Percentiles rank a stretch among this genome's conserved stretches.
Evolutionary conservation across 2,113 vertebrate species (phyloP).

Genomic region (Epinephelus moara): DNA sequence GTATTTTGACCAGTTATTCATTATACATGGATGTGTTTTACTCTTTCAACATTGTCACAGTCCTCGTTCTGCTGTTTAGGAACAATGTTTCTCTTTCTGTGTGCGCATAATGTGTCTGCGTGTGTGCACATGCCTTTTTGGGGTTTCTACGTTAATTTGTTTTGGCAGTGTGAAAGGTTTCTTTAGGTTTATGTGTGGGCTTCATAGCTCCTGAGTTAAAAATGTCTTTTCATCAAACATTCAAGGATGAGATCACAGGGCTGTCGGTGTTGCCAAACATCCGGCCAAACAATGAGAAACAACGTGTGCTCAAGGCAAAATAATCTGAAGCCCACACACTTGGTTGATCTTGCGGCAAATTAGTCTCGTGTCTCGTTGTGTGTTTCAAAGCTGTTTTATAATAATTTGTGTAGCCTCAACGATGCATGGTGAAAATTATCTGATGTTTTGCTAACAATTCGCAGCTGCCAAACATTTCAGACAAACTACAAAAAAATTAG

Average conservation of each 20-base stretch:
- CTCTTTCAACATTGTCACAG: constrained; percentile 24
- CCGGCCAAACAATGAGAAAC: constrained; percentile 1
- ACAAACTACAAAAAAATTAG: neutral
- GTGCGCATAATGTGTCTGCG: neutral
- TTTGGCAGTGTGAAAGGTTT: constrained; percentile 56
- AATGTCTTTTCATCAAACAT: constrained; percentile 33
- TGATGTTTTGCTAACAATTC: constrained; percentile 4
- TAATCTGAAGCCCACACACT: constrained; percentile 1
- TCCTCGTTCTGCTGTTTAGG: constrained; percentile 5
- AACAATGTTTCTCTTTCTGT: neutral
- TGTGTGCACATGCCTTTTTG: neutral
- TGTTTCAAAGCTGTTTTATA: neutral
- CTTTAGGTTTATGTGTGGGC: constrained; percentile 31
- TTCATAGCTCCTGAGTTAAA: constrained; percentile 26
- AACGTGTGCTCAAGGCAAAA: constrained; percentile 15
- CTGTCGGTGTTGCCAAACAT: neutral
- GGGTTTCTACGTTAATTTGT: constrained; percentile 31
- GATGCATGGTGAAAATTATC: neutral
- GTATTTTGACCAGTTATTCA: constrained; percentile 13
- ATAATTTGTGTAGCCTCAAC: neutral
- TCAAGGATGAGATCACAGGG: constrained; percentile 43
- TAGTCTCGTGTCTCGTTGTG: neutral
- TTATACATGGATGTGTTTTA: constrained; percentile 35
- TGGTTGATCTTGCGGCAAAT: constrained; percentile 12
- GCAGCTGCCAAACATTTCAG: neutral